Base-by-base conservation (phyloP, 2,888 invertebrate genomes). In the Heliconius aoede region DNA sequence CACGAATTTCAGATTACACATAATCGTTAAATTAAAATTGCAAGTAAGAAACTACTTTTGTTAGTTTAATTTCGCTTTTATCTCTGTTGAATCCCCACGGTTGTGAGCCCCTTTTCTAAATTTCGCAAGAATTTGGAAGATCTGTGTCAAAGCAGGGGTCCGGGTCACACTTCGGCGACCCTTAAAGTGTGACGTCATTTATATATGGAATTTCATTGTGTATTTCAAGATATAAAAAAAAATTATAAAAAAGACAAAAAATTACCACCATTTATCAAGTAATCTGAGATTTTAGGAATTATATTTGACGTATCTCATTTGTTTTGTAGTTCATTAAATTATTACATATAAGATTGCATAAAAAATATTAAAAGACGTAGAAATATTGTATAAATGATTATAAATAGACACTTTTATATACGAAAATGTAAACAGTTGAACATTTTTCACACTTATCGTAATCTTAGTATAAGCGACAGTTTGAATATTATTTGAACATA, bases 391-490 rank as follows among this genome's bases (percentile, higher is more conserved):
- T 24, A 65, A 65, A 65, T 24, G n/a, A 65, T 65, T 65, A 36
- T 69, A 60, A 26, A 60, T 26, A 32, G 26, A 51, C 36, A 26
- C 21, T 2, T 58, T 60, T 55, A 36, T 32, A 24, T 15, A 21
- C 32, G 28, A 30, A n/a, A 32, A 58, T 32, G 24, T 30, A 36
- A 24, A 55, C 1, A 24, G 30, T 71, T 60, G 32, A 24, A 71
- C 32, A 26, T 60, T 32, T 32, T 18, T 72, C 72, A 40, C 40
- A 40, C 7, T 75, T 62, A 64, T 30, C 36, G 26, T 58, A 36
- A 72, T 72, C 65, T 72, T 67, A 76, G 65, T 21, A 72, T 67
- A 72, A n/a, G 40, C 46, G 68, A 76, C 75, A 71, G 62, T 60
- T 67, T 21, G 36, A 26, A 58, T 36, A 55, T 55, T n/a, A 55